A percentile compares a stretch with the other conserved stretches of the same genome.
Evolutionary conservation across 2,113 vertebrate genomes (phyloP).

Genomic region (Datnioides undecimradiatus): DNA sequence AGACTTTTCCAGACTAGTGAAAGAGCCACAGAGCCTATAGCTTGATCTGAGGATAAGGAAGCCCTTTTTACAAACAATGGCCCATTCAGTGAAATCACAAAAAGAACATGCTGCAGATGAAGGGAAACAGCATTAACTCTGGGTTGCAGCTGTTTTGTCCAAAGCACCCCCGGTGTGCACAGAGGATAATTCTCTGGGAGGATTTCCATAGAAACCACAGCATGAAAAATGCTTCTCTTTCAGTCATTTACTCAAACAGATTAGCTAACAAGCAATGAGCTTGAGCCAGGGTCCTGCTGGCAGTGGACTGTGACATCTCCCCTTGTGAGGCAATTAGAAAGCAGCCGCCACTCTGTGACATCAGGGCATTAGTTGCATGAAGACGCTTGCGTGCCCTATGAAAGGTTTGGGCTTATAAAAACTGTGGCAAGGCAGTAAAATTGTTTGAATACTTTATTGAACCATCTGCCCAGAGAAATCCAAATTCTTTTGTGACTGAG

Average conservation of each 20-base stretch:
- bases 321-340: conserved; percentile 39
- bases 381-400: conserved; percentile 1
- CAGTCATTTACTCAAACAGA: conserved; percentile 25
- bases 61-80: conserved; percentile 33
- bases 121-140: conserved; percentile 5
- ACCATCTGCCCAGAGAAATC: conserved; percentile 42
- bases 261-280: conserved; percentile 31
- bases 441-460: conserved; percentile 47
- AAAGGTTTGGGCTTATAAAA: conserved; percentile 48
- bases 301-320: conserved; percentile 10
- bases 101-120: conserved; percentile 18
- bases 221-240: background rate
- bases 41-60: conserved; percentile 6
- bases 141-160: conserved; percentile 9
- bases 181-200: conserved; percentile 23
- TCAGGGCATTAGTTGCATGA: conserved; percentile 39
- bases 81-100: background rate
- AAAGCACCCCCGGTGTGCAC: conserved; percentile 6
- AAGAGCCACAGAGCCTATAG: background rate
- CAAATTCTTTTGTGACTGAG: conserved; percentile 35
- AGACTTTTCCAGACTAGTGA: conserved; percentile 1
- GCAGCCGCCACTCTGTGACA: conserved; percentile 30
- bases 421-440: conserved; percentile 25
- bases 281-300: conserved; percentile 2
- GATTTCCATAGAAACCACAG: conserved; percentile 70